phyloP scores from a whole-genome alignment of 2,113 vertebrate genomes.

The Petroica traversi region DNA sequence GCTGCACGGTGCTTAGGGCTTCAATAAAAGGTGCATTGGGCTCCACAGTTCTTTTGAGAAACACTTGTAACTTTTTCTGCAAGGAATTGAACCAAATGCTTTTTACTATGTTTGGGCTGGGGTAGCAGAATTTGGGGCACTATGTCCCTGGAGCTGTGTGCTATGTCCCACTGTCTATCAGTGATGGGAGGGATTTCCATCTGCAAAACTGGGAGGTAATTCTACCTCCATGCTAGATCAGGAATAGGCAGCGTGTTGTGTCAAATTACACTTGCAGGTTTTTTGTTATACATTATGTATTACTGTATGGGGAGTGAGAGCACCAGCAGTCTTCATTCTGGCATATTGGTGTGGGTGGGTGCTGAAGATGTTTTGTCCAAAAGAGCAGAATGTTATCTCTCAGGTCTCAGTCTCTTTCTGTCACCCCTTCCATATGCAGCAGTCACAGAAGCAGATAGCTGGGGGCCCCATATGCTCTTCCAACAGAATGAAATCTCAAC shows the following conservation, averaged over 20 bases:
- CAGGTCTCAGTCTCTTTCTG: neutral
- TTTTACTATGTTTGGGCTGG: neutral
- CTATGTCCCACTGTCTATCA: conserved; percentile 4
- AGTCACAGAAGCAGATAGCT: neutral
- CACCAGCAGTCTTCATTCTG: neutral
- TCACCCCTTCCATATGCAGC: neutral
- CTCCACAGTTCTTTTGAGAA: neutral
- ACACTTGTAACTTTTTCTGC: neutral
- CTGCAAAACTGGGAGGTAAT: neutral
- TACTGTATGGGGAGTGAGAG: conserved; percentile 6
- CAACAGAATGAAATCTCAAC: neutral
- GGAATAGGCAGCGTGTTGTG: neutral
- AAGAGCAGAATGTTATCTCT: neutral
- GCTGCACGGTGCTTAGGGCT: neutral
- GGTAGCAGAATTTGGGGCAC: neutral
- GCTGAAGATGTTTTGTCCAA: neutral
- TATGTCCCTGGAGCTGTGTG: neutral
- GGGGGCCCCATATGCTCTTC: neutral
- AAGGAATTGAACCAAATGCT: neutral
- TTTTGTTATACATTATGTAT: neutral
- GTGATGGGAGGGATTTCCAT: neutral
- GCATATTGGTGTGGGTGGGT: rapidly evolving
- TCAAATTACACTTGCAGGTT: conserved; percentile 14
- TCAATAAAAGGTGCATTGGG: neutral
- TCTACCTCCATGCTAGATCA: neutral